Evolutionary conservation across 2,888 invertebrate species (phyloP), one percentile per base, ranked within the genome.

Genomic region (Salpingus planirostris): DNA sequence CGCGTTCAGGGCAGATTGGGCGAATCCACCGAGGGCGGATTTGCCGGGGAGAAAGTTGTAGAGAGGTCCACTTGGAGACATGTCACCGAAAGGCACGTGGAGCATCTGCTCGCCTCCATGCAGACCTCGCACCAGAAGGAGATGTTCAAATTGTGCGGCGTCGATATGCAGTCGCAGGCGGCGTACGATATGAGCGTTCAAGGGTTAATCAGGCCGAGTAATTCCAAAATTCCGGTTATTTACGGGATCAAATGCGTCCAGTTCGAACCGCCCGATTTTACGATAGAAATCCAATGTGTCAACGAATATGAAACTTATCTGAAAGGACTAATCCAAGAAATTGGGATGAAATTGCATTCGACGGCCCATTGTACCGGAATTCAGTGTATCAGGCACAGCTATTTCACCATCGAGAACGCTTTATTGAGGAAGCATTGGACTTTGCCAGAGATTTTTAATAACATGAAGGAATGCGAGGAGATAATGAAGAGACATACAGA

Each of bases 171-270:
- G 50, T 88, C 88, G 22, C 88, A 96, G 63, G 76, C 81, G 24
- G 91, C 91, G 6, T 97, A 89, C 62, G 89, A 96, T 34, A 54
- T 96, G 35, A 93, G 93, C 4, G 68, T 76, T 1, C 68, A 80
- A 59, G 96, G 97, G 1, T 70, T 81, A 0, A 72, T 95, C 2
- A 69, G 92, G 34, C 92, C 96, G 0, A 66, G 69, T 0, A 64
- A 73, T 33, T 71, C 68, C 21, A 77, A 79, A 36, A 66, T 80
- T 13, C 86, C 92, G 0, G 66, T 95, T 15, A 54, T 96, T 13
- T 96, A 95, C 62, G 80, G 84, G 13, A 75, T 96, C 14, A 87
- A 83, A 60, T 83, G 92, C 62, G 74, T 87, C 2, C 68, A 85
- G 40, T 93, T 88, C 59, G 66, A 80, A 13, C 71, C 78, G 8